phyloP scores from a whole-genome alignment of 1,140 invertebrate genomes.

The Phortica variegata region DNA sequence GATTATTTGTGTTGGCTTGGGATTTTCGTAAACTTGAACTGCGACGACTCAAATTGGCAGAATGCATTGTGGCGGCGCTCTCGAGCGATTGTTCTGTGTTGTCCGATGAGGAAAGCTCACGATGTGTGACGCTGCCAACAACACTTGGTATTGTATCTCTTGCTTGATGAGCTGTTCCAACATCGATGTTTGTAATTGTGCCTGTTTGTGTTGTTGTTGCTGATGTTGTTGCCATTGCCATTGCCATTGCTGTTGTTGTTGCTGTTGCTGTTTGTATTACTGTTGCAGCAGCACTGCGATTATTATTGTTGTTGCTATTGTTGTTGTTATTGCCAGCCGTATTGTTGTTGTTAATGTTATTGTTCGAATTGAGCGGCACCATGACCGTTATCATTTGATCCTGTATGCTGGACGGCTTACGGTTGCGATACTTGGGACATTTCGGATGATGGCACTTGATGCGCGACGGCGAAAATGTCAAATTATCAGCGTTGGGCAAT shows the following conservation, averaged over 20 bases:
- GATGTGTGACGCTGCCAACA: conserved; percentile 13
- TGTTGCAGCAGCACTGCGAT: conserved; percentile 8
- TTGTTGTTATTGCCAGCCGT: conserved; percentile 11
- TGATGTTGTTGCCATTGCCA: conserved; percentile 16
- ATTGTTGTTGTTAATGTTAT: conserved; percentile 37
- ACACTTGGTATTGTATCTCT: conserved; percentile 17
- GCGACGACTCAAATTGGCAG: conserved; percentile 15
- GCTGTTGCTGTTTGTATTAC: conserved; percentile 3
- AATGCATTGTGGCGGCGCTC: conserved; percentile 9
- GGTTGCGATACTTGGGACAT: conserved; percentile 53
- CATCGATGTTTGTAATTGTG: conserved; percentile 34
- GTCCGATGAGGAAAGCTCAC: conserved; percentile 45
- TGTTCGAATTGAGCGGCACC: conserved; percentile 52
- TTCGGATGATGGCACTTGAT: conserved; percentile 57
- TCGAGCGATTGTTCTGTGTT: conserved; percentile 48
- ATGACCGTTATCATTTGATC: conserved; percentile 57
- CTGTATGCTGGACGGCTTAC: conserved; percentile 53
- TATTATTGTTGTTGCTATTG: conserved; percentile 12
- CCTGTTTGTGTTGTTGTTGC: conserved; percentile 9
- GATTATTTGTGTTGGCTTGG: conserved; percentile 16
- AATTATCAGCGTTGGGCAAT: conserved; percentile 52
- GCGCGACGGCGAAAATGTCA: conserved; percentile 54
- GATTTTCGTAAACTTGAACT: conserved; percentile 44
- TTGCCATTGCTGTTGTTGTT: conserved; percentile 9
- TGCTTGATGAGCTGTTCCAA: conserved; percentile 30